Evolutionary conservation across 2,888 invertebrate species (phyloP).

Genomic region (Marasmarcha lunaedactyla): DNA sequence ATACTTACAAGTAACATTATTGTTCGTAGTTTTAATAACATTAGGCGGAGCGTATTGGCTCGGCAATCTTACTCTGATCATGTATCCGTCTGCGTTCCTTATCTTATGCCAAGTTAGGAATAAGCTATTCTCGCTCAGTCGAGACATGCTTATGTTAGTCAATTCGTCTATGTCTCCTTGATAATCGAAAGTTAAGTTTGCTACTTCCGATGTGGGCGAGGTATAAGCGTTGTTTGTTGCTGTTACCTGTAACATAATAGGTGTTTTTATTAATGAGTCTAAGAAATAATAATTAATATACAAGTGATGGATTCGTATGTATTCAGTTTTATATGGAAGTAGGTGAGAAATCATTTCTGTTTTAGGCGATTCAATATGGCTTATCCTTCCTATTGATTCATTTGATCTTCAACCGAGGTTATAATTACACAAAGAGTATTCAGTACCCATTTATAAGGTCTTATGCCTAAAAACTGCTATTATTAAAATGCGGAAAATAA

Average conservation of each 20-base stretch:
- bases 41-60: slow-evolving; percentile 66
- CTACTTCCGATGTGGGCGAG: slow-evolving; percentile 72
- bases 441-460: no score
- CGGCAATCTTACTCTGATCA: slow-evolving; percentile 58
- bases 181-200: slow-evolving; percentile 73
- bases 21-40: slow-evolving; percentile 43
- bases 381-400: no score
- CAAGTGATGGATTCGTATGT: no score
- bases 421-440: no score
- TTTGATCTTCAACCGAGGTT: no score
- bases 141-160: slow-evolving; percentile 60
- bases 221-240: slow-evolving; percentile 74
- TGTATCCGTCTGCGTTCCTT: slow-evolving; percentile 71
- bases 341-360: no score
- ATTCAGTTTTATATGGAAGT: no score
- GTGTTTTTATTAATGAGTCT: no score
- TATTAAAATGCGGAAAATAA: no score
- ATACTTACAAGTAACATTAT: slow-evolving; percentile 58
- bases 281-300: no score
- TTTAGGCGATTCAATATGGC: no score
- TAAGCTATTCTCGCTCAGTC: slow-evolving; percentile 61
- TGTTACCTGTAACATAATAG: slow-evolving; percentile 56
- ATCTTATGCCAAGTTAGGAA: slow-evolving; percentile 73
- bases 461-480: no score
- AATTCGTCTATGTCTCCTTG: slow-evolving; percentile 74